Base-by-base conservation (phyloP, 2,797 vertebrate species). In the Ptychobarbus kaznakovi region DNA sequence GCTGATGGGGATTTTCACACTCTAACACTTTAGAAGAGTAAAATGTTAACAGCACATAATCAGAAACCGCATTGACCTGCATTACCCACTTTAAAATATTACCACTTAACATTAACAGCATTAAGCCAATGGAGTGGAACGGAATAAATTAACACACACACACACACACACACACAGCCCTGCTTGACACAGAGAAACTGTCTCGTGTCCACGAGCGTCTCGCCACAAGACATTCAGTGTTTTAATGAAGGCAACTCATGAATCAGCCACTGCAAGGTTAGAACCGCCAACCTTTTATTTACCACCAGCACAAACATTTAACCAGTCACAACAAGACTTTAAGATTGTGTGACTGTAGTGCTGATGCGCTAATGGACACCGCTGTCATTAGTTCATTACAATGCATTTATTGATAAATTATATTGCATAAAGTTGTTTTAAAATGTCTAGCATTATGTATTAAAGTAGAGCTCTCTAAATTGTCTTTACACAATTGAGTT, bases 61-160 rank as follows among this genome's bases (percentile, higher is more conserved):
- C 51, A 82, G 38, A 73, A 46, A 66, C 13, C 15, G 28, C 65
- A 77, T 8, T 86, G 75, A 70, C 44, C 44, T 38, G 69, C 68
- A 56, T 83, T 56, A 80, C 38, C 61, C 42, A 68, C 35, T 9
- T 25, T 77, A 22, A 77, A 79, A 80, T 72, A 85, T 61, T 49
- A 6, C 66, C 83, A 72, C 83, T 85, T 72, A 46, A 79, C 76
- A 80, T 80, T 70, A 85, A 35, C 42, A 49, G 66, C 38, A 70
- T 85, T 80, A 79, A 61, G 42, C 18, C 46, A 46, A 70, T 61
- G 49, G 28, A 85, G 51, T 46, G 38, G 51, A 80, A 80, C 49
- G 0, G 7, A 51, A 65, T 49, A 53, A 76, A 84, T 56, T 4
- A 68, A 2, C 12, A n/a, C 78, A 63, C 77, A 75, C 16, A 75